Conservation (phyloP, 2,888 invertebrate species). For the Rugalucina vietnamica region DNA sequence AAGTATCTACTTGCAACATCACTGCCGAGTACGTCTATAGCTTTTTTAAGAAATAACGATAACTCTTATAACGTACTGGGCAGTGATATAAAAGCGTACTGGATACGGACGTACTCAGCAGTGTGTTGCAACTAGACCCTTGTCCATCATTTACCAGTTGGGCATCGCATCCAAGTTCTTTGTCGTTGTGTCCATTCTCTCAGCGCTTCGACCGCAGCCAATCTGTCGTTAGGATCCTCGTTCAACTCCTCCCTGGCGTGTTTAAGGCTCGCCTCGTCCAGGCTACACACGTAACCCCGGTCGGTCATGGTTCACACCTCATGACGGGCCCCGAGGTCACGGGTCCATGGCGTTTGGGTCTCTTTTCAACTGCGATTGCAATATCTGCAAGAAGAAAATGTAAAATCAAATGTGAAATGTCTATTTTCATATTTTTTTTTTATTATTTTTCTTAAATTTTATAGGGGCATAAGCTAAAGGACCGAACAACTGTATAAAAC, state of each 20-base stretch:
- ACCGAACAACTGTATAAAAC: background rate
- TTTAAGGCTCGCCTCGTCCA: constrained; percentile 44
- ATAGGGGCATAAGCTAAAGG: too few relatives aligned
- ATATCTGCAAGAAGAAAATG: background rate
- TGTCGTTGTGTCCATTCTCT: constrained; percentile 53
- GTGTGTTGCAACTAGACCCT: too few relatives aligned
- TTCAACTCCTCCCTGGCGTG: constrained; percentile 45
- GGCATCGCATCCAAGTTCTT: constrained; percentile 48
- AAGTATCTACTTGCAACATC: too few relatives aligned
- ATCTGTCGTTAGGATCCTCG: constrained; percentile 50
- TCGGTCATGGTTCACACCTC: background rate
- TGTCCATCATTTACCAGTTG: constrained; percentile 47
- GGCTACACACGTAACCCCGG: constrained; percentile 49
- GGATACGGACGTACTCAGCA: too few relatives aligned
- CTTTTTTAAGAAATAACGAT: too few relatives aligned
- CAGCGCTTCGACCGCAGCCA: constrained; percentile 51
- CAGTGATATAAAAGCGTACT: too few relatives aligned
- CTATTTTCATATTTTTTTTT: too few relatives aligned
- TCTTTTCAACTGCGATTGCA: background rate
- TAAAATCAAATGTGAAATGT: background rate
- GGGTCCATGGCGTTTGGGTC: background rate
- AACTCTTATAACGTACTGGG: too few relatives aligned
- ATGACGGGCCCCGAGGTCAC: background rate
- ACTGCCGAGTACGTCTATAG: too few relatives aligned
- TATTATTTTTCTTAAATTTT: too few relatives aligned